Evolutionary conservation across 2,888 invertebrate genomes (phyloP), one percentile per base, ranked within the genome.

Genomic region (Euproctis similis): DNA sequence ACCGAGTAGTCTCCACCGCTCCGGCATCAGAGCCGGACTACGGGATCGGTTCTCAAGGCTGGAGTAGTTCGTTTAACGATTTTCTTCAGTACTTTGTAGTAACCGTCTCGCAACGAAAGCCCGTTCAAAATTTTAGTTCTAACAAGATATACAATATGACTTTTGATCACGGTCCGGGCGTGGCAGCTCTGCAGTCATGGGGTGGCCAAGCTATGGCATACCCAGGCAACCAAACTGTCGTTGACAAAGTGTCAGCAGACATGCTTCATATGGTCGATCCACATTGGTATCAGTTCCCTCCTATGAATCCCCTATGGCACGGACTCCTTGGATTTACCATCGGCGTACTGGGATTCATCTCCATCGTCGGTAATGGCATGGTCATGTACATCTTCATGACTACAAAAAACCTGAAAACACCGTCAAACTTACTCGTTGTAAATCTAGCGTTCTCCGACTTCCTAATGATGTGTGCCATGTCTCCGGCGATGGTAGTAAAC

Each of bases 391-490:
- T 93, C 55, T 93, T 93, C 75, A 78, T 87, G 38, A 78, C 88
- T 24, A 92, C 92, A 31, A 92, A 92, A 76, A 68, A 75, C 26
- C 86, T 96, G 36, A 89, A 94, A 50, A 95, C 96, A 18, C 96
- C 96, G 24, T 95, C 96, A 39, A 97, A 97, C 73, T 86, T 97
- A 52, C 86, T 96, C 47, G 92, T 97, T 34, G 91, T 96, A 35
- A 97, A 97, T 77, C 87, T 97, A 57, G 96, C 96, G 12, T 90
- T 97, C 69, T 94, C 95, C 30, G 95, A 96, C 67, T 93, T 96
- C 64, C 86, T 91, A 41, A 95, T 96, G 92, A 96, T 96, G 95
- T 78, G 89, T 51, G 76, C 86, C 48, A 93, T 93, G 93, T 87
- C 92, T 52, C 92, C 93, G 23, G 87, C 93, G 45, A 94, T 94